phyloP scores from a whole-genome alignment of 2,797 vertebrate species.

The Siniperca undulata region DNA sequence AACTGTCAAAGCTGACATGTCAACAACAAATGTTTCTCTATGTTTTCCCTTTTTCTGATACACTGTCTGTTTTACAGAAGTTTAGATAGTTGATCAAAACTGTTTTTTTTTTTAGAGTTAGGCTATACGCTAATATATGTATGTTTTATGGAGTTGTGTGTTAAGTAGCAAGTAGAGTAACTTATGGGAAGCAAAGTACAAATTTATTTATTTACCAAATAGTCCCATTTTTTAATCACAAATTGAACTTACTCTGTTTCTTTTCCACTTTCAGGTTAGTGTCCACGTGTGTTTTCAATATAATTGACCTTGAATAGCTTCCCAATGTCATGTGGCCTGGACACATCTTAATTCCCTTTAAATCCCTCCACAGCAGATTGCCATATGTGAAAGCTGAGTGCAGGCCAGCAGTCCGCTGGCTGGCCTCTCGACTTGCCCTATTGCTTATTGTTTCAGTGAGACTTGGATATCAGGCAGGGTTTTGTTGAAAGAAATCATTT shows the following conservation, averaged over 20 bases:
- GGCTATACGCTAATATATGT: too few relatives aligned
- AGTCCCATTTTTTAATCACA: not conserved
- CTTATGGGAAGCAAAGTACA: not conserved
- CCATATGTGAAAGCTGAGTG: slow-evolving; percentile 62
- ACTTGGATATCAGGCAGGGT: not conserved
- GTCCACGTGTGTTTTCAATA: slow-evolving; percentile 47
- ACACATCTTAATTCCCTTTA: slow-evolving; percentile 77
- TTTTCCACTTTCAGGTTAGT: not conserved
- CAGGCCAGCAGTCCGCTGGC: slow-evolving; percentile 40
- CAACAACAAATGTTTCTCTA: slow-evolving; percentile 21
- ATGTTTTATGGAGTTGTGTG: not conserved
- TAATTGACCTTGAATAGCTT: slow-evolving; percentile 72
- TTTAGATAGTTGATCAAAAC: not conserved
- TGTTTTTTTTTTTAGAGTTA: not conserved
- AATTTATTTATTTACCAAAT: not conserved
- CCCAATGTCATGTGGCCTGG: slow-evolving; percentile 66
- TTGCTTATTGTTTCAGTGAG: slow-evolving; percentile 35
- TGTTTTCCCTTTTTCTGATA: too few relatives aligned
- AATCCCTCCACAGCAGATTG: slow-evolving; percentile 77
- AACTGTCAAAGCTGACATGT: slow-evolving; percentile 39
- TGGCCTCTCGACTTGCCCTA: not conserved
- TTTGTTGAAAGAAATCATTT: slow-evolving; percentile 23
- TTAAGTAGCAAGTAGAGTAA: not conserved
- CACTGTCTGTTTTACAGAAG: not conserved
- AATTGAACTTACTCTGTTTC: not conserved